Evolutionary conservation across 2,113 vertebrate genomes (phyloP), one percentile per base, ranked within the genome.

Genomic region (Megaleporinus macrocephalus): DNA sequence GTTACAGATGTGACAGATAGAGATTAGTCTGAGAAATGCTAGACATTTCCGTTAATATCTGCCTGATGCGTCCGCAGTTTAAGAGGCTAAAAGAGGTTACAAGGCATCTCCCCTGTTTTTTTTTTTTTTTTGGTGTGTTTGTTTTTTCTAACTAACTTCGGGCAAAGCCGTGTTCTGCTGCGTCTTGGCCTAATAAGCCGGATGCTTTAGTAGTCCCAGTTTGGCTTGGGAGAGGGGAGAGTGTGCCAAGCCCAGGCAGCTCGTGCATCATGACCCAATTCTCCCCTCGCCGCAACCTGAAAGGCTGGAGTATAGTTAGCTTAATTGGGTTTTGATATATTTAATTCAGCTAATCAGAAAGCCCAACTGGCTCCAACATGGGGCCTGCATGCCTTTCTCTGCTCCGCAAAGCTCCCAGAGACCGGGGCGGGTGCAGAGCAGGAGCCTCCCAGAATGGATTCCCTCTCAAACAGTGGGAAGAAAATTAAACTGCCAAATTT

Each of bases 401-500:
- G 77, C 81, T 87, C 68, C 79, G 66, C 85, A 78, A 87, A 84
- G 89, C 89, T 91, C 89, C 89, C 86, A 82, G 83, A 89, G 90
- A 90, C 79, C 88, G 80, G n/a, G 66, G 78, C 78, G 75, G 73
- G 71, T 75, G 75, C 33, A 22, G 71, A 63, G 75, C 72, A 69
- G 79, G 87, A 86, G 85, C 82, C 88, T 91, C 89, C 86, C 87
- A 86, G 86, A 90, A 89, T 82, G 84, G 84, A 91, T 91, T 90
- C 88, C 88, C 87, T 91, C 87, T 88, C 86, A 91, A 92, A 93
- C 92, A 94, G 92, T 93, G 91, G 92, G 90, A 92, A 91, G 92
- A 93, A 93, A 94, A 94, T 94, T 93, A 94, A 95, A 95, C 93
- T 93, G 91, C 88, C 92, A 93, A 93, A 94, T 94, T 93, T 94